Evolutionary conservation across 1,140 invertebrate species (phyloP).

Genomic region (Ruditapes philippinarum): DNA sequence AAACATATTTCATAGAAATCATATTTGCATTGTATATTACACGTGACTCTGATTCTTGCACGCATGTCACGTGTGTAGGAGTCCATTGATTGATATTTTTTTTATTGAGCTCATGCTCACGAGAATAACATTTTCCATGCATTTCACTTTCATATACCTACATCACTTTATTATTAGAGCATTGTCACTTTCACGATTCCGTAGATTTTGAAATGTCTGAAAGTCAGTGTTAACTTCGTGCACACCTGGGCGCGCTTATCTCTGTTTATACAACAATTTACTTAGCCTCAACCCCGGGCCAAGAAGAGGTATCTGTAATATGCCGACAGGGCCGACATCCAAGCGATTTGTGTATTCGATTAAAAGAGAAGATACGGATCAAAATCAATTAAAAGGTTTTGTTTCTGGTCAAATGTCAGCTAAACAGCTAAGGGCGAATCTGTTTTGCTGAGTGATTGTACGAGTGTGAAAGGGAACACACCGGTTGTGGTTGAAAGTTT

Average conservation of each 20-base stretch:
- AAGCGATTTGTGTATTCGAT: constrained; percentile 52
- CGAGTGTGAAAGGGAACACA: constrained; percentile 1
- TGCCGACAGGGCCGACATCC: background rate
- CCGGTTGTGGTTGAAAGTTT: constrained; percentile 1
- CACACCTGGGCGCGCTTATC: constrained; percentile 58
- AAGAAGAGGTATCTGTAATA: constrained; percentile 14
- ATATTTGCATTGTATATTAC: too few relatives aligned
- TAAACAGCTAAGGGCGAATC: constrained; percentile 52
- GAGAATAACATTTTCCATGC: too few relatives aligned
- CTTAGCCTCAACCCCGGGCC: constrained; percentile 27
- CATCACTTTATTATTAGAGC: too few relatives aligned
- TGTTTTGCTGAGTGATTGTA: constrained; percentile 33
- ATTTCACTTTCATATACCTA: too few relatives aligned
- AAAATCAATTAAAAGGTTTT: constrained; percentile 34
- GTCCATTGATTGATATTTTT: too few relatives aligned
- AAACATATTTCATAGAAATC: too few relatives aligned
- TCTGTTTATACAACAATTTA: constrained; percentile 53
- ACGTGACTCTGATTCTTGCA: too few relatives aligned
- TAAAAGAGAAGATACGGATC: constrained; percentile 35
- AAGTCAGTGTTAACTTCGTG: constrained; percentile 20
- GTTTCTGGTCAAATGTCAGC: constrained; percentile 46
- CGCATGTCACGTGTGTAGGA: too few relatives aligned
- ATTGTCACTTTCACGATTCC: background rate
- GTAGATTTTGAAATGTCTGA: constrained; percentile 26
- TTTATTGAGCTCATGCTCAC: too few relatives aligned